phyloP scores from a whole-genome alignment of 1,140 invertebrate genomes.

The Rhagoletis zephyria region DNA sequence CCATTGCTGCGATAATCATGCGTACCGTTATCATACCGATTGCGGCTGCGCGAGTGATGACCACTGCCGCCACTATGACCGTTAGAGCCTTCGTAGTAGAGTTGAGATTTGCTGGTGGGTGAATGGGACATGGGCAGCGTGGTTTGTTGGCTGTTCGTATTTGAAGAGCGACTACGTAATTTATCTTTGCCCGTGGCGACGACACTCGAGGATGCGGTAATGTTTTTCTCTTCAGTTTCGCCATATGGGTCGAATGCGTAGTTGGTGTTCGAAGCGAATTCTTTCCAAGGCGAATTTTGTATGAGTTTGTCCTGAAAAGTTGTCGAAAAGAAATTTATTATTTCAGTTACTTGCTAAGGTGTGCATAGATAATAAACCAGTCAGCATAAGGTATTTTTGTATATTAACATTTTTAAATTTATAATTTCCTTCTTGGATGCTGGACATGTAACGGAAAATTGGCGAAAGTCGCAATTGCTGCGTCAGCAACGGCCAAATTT shows the following conservation, averaged over 20 bases:
- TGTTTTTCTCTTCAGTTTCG: slow-evolving; percentile 81
- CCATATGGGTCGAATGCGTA: slow-evolving; percentile 90
- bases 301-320: slow-evolving; percentile 84
- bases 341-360: slow-evolving; percentile 32
- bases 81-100: slow-evolving; percentile 67
- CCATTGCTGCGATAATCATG: slow-evolving; percentile 61
- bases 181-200: slow-evolving; percentile 63
- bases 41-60: slow-evolving; percentile 56
- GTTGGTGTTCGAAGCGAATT: slow-evolving; percentile 88
- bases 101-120: slow-evolving; percentile 71
- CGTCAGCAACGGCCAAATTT: background rate
- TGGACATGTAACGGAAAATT: background rate
- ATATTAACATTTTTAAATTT: background rate
- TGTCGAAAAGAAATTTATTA: slow-evolving; percentile 42
- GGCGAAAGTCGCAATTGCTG: background rate
- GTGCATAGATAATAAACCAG: slow-evolving; percentile 62
- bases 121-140: slow-evolving; percentile 73
- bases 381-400: slow-evolving; percentile 66
- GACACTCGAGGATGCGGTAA: slow-evolving; percentile 71
- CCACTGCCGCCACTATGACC: slow-evolving; percentile 61
- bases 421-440: background rate
- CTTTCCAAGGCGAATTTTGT: slow-evolving; percentile 87
- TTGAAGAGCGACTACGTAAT: slow-evolving; percentile 62
- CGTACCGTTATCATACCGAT: slow-evolving; percentile 54
- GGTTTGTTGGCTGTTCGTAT: slow-evolving; percentile 66